These are phyloP conservation scores for Esperia sulphurella DNA, from an alignment of 2,888 invertebrate species.

Conservation along the genomic window DNA sequence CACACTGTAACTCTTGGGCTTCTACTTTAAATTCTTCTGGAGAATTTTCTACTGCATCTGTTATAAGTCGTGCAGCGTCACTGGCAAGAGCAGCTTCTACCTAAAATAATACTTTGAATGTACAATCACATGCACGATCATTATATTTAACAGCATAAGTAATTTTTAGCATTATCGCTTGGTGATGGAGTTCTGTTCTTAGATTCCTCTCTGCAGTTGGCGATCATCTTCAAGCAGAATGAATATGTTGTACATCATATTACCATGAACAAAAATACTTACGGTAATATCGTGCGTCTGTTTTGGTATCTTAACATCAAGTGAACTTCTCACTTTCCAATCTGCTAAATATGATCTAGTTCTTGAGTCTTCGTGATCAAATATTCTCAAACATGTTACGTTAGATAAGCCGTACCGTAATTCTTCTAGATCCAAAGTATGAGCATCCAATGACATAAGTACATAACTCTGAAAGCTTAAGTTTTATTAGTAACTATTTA, in stretches of 20 bases:
- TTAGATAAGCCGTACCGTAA: conserved; percentile 82
- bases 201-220: no score
- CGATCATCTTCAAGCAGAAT: no score
- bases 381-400: conserved; percentile 83
- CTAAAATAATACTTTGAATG: conserved; percentile 22
- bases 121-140: not conserved
- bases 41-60: conserved; percentile 58
- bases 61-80: conserved; percentile 60
- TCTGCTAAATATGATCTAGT: conserved; percentile 72
- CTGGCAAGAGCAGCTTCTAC: conserved; percentile 60
- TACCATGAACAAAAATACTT: conserved; percentile 16
- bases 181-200: no score
- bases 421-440: conserved; percentile 82
- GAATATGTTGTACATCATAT: no score
- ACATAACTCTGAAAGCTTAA: conserved; percentile 58
- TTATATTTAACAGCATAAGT: not conserved
- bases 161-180: no score
- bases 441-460: conserved; percentile 79
- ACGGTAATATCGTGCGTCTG: conserved; percentile 59
- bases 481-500: no score
- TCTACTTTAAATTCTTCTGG: conserved; percentile 57
- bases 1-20: conserved; percentile 47
- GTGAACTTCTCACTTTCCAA: conserved; percentile 53
- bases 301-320: conserved; percentile 48
- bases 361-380: conserved; percentile 79